Conservation (phyloP, 2,797 vertebrate species). For the Alectoris magna region DNA sequence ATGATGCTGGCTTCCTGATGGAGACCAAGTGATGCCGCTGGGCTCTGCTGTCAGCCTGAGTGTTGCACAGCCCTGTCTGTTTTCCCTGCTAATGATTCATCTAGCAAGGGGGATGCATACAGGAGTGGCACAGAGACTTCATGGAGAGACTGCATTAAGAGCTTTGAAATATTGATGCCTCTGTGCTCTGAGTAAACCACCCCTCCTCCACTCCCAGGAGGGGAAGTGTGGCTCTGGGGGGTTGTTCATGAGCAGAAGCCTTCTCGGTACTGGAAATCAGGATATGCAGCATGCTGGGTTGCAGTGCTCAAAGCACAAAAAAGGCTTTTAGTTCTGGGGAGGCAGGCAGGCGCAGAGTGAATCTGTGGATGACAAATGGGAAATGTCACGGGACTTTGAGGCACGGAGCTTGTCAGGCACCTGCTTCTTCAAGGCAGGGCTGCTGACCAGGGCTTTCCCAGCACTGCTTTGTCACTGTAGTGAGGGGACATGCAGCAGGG, state of each 20-base stretch:
- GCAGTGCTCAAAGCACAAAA: not conserved
- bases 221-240: too few species aligned
- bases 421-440: not conserved
- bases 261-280: not conserved
- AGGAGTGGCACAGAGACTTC: not conserved
- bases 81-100: not conserved
- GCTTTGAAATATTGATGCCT: slow-evolving; percentile 5
- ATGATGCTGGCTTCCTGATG: not conserved
- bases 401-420: not conserved
- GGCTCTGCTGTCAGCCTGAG: not conserved
- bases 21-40: not conserved
- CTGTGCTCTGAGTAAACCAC: not conserved
- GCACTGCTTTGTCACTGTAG: not conserved
- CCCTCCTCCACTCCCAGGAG: not conserved
- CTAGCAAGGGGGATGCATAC: not conserved
- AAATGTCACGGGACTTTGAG: not conserved
- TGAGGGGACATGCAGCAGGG: not conserved
- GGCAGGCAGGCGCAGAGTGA: not conserved
- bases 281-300: not conserved
- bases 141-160: not conserved
- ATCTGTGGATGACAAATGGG: not conserved
- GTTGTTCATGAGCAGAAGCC: not conserved
- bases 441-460: not conserved
- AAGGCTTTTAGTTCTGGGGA: not conserved
- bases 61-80: not conserved